Percentiles rank a stretch among this genome's conserved stretches.
These are phyloP conservation scores for Sycobia sp. DNA, from an alignment of 1,140 invertebrate species.

Conservation along the genomic window DNA sequence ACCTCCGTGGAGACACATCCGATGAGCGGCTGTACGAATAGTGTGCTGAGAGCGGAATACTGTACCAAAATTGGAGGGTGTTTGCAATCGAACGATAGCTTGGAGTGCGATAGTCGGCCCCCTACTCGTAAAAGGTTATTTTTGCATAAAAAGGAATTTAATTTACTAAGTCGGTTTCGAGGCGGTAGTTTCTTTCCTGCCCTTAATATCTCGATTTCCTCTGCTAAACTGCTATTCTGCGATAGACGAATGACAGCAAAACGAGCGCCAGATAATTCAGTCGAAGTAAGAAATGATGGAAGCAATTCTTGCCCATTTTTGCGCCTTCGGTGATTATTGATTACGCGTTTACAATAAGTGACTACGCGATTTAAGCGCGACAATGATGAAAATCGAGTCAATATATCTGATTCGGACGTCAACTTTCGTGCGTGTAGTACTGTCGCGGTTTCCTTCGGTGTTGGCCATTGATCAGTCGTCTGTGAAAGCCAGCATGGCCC, in stretches of 20 bases:
- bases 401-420: not conserved
- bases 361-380: not conserved
- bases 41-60: not conserved
- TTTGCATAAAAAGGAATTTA: not conserved
- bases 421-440: not conserved
- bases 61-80: not conserved
- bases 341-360: not conserved
- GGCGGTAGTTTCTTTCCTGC: too few species aligned
- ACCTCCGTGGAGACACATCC: not conserved
- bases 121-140: not conserved
- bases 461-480: not conserved
- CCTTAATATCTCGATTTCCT: too few species aligned
- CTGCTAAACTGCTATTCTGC: not conserved
- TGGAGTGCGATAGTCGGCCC: not conserved
- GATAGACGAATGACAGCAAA: not conserved
- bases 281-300: not conserved
- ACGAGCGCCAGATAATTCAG: not conserved
- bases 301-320: not conserved
- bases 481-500: not conserved
- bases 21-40: not conserved
- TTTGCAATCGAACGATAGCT: not conserved
- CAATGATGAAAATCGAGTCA: not conserved
- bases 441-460: not conserved
- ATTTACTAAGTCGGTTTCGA: too few species aligned
- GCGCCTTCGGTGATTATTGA: not conserved